Evolutionary conservation across 2,797 vertebrate genomes (phyloP).

Genomic region (Triplophysa bombifrons): DNA sequence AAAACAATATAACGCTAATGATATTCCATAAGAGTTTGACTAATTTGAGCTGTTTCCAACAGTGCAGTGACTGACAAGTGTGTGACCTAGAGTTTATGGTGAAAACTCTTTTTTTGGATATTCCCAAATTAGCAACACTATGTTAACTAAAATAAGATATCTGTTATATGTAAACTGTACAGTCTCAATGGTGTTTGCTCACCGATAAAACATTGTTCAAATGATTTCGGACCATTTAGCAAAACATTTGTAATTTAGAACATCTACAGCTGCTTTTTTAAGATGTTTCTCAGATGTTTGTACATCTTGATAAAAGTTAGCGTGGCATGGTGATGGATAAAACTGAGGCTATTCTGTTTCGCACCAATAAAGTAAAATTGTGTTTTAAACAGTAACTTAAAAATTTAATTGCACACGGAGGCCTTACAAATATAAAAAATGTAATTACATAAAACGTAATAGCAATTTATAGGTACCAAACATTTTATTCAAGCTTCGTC

Average conservation of each 20-base stretch:
- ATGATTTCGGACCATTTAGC: no score
- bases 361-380: background rate
- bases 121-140: background rate
- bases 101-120: background rate
- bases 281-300: background rate
- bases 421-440: background rate
- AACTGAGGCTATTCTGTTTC: background rate
- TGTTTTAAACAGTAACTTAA: background rate
- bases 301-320: background rate
- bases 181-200: background rate
- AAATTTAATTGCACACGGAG: background rate
- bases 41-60: background rate
- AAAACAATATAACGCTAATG: background rate
- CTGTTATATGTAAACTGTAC: background rate
- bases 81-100: background rate
- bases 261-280: background rate
- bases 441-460: background rate
- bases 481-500: constrained; percentile 1
- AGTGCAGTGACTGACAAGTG: background rate
- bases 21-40: background rate
- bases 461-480: constrained; percentile 1
- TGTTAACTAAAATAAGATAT: background rate
- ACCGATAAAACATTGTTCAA: background rate
- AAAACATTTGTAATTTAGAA: no score
- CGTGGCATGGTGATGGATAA: background rate